Percentiles rank a stretch among this genome's conserved stretches.
Evolutionary conservation across 2,888 invertebrate species (phyloP).

Genomic region (Sicus ferrugineus): DNA sequence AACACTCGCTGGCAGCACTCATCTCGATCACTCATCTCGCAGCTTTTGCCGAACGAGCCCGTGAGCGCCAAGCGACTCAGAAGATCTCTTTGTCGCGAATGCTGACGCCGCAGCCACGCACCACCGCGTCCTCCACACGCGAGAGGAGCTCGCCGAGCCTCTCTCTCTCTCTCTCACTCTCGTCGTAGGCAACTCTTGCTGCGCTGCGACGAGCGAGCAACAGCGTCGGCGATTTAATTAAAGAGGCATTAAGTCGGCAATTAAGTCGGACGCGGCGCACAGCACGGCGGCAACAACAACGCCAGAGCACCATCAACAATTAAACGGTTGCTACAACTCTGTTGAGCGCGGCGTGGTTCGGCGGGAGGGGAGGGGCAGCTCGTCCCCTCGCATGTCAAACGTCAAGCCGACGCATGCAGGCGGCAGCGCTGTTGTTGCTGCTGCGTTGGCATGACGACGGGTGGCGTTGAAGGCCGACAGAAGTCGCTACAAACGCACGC

Average conservation of each 20-base stretch:
- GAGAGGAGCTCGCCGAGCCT: neutral
- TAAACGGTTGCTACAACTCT: neutral
- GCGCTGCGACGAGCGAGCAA: neutral
- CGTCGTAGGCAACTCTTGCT: neutral
- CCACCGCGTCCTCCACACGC: neutral
- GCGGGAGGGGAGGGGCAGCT: conserved; percentile 21
- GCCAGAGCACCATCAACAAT: conserved; percentile 30
- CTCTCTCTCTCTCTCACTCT: neutral
- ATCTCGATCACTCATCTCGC: no score
- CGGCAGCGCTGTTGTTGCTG: neutral
- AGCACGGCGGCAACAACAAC: conserved; percentile 37
- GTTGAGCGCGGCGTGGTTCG: neutral
- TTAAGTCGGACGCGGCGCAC: conserved; percentile 53
- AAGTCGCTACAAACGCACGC: neutral
- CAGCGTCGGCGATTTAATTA: conserved; percentile 57
- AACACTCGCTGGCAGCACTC: no score
- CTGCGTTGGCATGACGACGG: neutral
- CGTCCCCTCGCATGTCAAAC: conserved; percentile 27
- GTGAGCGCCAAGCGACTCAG: conserved; percentile 13
- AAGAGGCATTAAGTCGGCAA: conserved; percentile 62
- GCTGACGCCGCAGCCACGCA: neutral
- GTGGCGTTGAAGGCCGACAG: conserved; percentile 7
- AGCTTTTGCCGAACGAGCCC: neutral
- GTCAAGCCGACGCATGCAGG: conserved; percentile 5
- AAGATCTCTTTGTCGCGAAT: conserved; percentile 27